A percentile compares a stretch with the other conserved stretches of the same genome.
Conservation (phyloP, 1,140 invertebrate species). For the Drosophila insularis region DNA sequence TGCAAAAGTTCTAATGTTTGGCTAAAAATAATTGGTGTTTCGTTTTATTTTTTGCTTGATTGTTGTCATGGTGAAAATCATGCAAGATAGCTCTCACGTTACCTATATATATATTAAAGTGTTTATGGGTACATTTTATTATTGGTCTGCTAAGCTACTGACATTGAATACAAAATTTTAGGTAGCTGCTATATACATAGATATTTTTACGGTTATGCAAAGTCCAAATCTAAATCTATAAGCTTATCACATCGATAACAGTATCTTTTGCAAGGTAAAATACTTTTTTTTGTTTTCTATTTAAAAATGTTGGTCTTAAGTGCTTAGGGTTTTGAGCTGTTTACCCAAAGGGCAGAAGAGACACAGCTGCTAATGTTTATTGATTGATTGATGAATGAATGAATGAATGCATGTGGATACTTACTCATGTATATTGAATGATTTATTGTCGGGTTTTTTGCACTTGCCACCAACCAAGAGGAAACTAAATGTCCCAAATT, state of each 20-base stretch:
- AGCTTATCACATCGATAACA: not conserved
- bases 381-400: slow-evolving; percentile 14
- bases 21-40: too few species aligned
- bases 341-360: not conserved
- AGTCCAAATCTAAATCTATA: slow-evolving; percentile 4
- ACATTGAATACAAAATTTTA: too few species aligned
- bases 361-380: slow-evolving; percentile 4
- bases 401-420: not conserved
- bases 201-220: not conserved
- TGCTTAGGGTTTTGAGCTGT: not conserved
- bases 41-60: too few species aligned
- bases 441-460: not conserved
- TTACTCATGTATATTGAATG: not conserved
- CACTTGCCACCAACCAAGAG: not conserved
- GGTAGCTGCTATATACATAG: not conserved
- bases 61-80: too few species aligned
- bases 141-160: too few species aligned
- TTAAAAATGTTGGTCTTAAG: not conserved
- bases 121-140: too few species aligned
- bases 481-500: not conserved
- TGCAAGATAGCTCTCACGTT: too few species aligned
- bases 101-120: too few species aligned
- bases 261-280: not conserved
- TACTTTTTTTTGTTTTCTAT: not conserved
- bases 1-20: too few species aligned